These are phyloP conservation scores for Micrastur ruficollis DNA, from an alignment of 2,797 vertebrate species.

Conservation along the genomic window DNA sequence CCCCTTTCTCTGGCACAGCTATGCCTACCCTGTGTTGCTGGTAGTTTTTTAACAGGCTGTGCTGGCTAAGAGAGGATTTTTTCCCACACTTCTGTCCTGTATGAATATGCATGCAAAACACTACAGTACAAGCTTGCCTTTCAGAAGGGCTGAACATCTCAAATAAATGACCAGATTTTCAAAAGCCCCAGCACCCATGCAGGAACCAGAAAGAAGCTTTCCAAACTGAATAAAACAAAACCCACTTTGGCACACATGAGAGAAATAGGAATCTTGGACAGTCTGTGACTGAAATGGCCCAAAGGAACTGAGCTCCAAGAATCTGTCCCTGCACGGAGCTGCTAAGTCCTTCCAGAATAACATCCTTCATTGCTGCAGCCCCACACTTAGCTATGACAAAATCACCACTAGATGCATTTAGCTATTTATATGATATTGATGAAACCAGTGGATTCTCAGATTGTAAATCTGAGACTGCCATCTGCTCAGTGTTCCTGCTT, in stretches of 20 bases:
- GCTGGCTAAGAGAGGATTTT: background rate
- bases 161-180: background rate
- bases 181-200: background rate
- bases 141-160: background rate
- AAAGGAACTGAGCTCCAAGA: background rate
- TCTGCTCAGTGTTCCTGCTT: background rate
- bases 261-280: background rate
- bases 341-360: background rate
- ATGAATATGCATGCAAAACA: background rate
- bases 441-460: background rate
- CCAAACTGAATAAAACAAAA: background rate
- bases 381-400: background rate
- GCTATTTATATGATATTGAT: background rate
- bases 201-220: background rate
- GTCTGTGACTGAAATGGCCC: background rate
- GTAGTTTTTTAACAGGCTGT: background rate
- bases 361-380: background rate
- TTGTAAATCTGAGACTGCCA: background rate
- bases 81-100: background rate
- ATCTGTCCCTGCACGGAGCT: background rate
- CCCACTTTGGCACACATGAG: background rate
- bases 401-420: background rate
- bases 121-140: background rate
- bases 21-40: background rate
- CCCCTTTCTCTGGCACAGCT: background rate